These are phyloP conservation scores for Porites lutea DNA, from an alignment of 64 coral and sea anemone genomes.

Conservation along the genomic window DNA sequence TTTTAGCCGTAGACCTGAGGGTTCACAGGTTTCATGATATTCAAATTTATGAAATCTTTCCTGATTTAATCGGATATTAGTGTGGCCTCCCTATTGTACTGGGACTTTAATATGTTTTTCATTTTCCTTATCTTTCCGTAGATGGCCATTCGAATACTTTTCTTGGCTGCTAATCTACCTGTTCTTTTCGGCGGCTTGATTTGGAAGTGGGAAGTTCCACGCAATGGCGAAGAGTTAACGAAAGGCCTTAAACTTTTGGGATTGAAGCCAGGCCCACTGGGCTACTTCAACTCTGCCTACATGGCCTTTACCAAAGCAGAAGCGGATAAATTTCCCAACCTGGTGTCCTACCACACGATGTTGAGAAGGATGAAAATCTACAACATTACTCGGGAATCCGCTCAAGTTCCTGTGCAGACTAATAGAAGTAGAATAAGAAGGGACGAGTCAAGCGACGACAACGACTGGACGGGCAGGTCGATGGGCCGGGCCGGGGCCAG, in stretches of 20 bases:
- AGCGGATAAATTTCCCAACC: constrained; percentile 1
- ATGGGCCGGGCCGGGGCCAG: no score
- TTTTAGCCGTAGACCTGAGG: no score
- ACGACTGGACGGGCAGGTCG: no score
- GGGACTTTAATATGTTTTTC: not conserved
- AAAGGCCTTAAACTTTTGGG: not conserved
- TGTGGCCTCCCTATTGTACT: no score
- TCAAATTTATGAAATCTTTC: no score
- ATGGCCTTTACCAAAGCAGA: constrained; percentile 10
- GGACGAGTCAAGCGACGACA: no score
- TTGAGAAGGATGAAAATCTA: not conserved
- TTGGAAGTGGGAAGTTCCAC: not conserved
- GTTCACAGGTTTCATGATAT: no score
- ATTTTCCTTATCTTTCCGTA: not conserved
- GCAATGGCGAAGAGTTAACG: not conserved
- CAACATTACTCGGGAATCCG: no score
- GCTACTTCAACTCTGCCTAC: constrained; percentile 6
- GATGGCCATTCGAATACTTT: not conserved
- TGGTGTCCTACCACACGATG: not conserved
- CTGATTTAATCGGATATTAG: no score
- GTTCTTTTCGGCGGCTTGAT: not conserved
- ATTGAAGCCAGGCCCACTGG: constrained; percentile 3
- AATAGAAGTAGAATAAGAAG: no score
- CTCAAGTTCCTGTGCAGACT: no score
- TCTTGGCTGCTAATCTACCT: not conserved